These are phyloP conservation scores for Ciconia maguari DNA, from an alignment of 2,113 vertebrate genomes.

Conservation along the genomic window DNA sequence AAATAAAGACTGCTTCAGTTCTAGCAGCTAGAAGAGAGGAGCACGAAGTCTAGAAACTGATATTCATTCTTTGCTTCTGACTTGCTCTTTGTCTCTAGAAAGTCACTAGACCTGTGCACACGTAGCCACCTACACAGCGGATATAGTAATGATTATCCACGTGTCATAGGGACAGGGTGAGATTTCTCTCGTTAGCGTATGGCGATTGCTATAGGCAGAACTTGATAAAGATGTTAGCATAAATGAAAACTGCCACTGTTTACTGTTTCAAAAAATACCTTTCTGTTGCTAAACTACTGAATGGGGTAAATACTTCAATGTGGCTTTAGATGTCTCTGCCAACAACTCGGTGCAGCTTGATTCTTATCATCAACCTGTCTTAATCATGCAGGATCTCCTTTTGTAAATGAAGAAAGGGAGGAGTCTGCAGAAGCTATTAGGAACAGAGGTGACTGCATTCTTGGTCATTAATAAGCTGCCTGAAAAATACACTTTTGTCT, in stretches of 20 bases:
- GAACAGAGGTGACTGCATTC: background rate
- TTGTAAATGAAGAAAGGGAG: background rate
- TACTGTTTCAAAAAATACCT: background rate
- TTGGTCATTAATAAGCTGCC: background rate
- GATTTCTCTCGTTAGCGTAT: accelerated
- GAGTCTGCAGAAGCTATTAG: background rate
- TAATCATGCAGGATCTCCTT: background rate
- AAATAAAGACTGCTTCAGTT: background rate
- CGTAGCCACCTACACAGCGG: background rate
- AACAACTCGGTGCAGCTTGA: background rate
- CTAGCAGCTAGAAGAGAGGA: background rate
- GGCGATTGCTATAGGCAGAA: background rate
- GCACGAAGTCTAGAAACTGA: background rate
- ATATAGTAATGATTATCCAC: background rate
- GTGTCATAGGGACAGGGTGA: background rate
- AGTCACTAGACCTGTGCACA: background rate
- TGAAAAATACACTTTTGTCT: background rate
- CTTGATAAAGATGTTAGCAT: background rate
- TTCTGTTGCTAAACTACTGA: background rate
- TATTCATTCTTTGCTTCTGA: background rate
- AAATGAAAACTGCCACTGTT: background rate
- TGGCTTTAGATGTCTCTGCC: background rate
- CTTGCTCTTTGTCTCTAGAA: background rate
- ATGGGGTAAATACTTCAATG: background rate
- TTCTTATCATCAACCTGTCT: background rate